Evolutionary conservation across 2,888 invertebrate species (phyloP).

Genomic region (Eupithecia centaureata): DNA sequence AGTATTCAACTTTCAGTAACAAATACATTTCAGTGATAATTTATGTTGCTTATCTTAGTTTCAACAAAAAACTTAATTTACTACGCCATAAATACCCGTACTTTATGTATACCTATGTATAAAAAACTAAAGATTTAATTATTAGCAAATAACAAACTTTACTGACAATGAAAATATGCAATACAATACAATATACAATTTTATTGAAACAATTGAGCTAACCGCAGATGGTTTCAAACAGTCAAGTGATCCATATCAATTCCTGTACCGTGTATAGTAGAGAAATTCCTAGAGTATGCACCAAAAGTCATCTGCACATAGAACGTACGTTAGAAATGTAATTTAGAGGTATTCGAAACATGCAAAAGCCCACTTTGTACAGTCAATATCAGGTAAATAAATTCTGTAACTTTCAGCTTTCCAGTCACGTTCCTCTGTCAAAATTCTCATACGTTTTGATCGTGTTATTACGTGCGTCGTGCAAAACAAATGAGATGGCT

Average conservation of each 20-base stretch:
- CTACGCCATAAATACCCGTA: too few relatives aligned
- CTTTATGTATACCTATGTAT: too few relatives aligned
- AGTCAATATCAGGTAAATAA: conserved; percentile 46
- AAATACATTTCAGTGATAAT: not conserved
- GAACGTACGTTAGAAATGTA: not conserved
- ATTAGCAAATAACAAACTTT: too few relatives aligned
- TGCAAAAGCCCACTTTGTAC: conserved; percentile 26
- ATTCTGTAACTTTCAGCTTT: conserved; percentile 63
- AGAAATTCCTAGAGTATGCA: not conserved
- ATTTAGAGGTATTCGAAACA: not conserved
- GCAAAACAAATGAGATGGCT: conserved; percentile 75
- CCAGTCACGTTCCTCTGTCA: conserved; percentile 73
- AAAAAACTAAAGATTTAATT: too few relatives aligned
- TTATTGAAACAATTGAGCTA: too few relatives aligned
- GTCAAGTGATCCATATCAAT: too few relatives aligned
- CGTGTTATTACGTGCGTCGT: conserved; percentile 76
- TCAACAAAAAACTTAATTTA: not conserved
- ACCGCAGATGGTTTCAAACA: too few relatives aligned
- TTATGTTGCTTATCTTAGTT: not conserved
- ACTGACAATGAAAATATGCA: too few relatives aligned
- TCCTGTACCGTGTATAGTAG: too few relatives aligned
- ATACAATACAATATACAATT: too few relatives aligned
- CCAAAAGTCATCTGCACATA: not conserved
- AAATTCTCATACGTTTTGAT: conserved; percentile 81
- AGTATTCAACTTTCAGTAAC: not conserved